phyloP scores from a whole-genome alignment of 2,113 vertebrate species.

The Clarias gariepinus region DNA sequence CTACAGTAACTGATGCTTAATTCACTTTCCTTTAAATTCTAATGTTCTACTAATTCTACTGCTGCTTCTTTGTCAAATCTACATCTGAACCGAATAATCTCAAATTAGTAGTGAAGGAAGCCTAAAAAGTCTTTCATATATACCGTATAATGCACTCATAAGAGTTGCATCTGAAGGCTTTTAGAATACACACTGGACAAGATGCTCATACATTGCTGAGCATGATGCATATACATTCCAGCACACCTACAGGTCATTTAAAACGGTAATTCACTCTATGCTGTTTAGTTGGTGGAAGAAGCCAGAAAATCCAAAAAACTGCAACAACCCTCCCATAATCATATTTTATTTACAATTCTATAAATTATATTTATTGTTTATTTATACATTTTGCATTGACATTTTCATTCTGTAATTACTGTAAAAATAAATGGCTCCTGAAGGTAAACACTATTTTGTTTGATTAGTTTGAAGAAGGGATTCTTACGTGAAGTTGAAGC shows the following conservation, averaged over 20 bases:
- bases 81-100: neutral
- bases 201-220: neutral
- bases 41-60: too few species aligned
- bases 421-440: neutral
- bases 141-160: neutral
- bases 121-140: neutral
- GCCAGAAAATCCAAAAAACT: neutral
- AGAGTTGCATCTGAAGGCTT: neutral
- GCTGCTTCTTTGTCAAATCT: neutral
- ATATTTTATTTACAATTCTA: neutral
- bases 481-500: constrained; percentile 90
- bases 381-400: neutral
- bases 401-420: neutral
- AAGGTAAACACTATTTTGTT: neutral
- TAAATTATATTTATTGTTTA: too few species aligned
- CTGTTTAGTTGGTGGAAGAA: neutral
- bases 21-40: neutral
- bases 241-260: neutral
- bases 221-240: neutral
- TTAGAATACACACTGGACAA: neutral
- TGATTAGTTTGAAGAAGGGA: neutral
- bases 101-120: neutral
- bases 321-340: neutral
- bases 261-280: neutral
- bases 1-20: neutral